These are phyloP conservation scores for Melolontha melolontha DNA, from an alignment of 2,888 invertebrate genomes.

Conservation along the genomic window DNA sequence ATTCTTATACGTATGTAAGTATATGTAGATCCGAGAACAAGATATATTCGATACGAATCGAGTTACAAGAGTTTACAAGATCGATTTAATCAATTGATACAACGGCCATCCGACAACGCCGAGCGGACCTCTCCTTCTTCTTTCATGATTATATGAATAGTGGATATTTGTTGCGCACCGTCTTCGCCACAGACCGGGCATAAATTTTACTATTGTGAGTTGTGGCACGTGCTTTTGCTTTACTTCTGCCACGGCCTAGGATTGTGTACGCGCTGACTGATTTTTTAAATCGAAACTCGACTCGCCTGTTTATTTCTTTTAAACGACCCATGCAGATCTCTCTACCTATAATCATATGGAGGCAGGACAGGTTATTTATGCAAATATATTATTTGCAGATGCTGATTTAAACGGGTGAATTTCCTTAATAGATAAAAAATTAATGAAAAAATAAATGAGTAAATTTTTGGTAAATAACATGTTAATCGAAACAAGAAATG, in stretches of 20 bases:
- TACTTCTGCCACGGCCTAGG: too few species aligned
- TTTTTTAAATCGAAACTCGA: not conserved
- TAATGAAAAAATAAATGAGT: too few species aligned
- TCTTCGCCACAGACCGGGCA: not conserved
- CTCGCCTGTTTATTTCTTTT: conserved; percentile 1
- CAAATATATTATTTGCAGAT: too few species aligned
- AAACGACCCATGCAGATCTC: too few species aligned
- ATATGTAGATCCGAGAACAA: conserved; percentile 29
- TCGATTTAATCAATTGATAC: conserved; percentile 49
- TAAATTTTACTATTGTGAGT: conserved; percentile 37
- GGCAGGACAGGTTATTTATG: not conserved
- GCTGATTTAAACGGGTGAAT: too few species aligned
- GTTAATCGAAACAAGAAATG: too few species aligned
- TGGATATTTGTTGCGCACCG: conserved; percentile 12
- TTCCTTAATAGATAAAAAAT: too few species aligned
- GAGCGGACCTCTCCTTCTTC: too few species aligned
- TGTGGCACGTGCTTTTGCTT: conserved; percentile 5
- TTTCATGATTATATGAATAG: conserved; percentile 22
- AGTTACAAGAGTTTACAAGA: conserved; percentile 44
- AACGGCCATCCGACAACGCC: conserved; percentile 22
- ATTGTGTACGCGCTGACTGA: too few species aligned
- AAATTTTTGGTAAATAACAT: too few species aligned
- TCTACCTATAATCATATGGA: too few species aligned
- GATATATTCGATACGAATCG: conserved; percentile 45
- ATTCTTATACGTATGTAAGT: conserved; percentile 5